A percentile compares a stretch with the other conserved stretches of the same genome.
Conservation (phyloP, 2,113 vertebrate genomes). For the Amphilophus citrinellus region DNA sequence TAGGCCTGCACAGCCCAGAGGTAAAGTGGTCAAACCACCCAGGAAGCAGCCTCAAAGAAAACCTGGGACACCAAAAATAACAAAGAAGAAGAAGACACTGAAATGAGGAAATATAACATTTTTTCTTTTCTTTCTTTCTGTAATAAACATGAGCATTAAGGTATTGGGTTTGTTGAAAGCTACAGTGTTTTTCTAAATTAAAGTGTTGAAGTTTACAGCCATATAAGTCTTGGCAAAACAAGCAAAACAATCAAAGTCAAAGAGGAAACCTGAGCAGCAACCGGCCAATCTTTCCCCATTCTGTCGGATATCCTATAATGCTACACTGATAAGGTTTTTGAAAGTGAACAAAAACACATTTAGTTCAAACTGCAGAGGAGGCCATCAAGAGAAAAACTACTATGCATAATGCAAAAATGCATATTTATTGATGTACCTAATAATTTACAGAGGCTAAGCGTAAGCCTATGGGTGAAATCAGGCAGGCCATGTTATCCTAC, state of each 20-base stretch:
- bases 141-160: background rate
- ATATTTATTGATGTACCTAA: background rate
- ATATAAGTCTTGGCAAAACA: background rate
- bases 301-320: background rate
- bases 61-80: slow-evolving; percentile 6
- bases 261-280: background rate
- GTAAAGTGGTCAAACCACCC: slow-evolving; percentile 31
- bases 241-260: background rate
- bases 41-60: slow-evolving; percentile 44
- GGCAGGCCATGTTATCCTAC: background rate
- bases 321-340: background rate
- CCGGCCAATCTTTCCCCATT: background rate
- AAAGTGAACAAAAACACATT: background rate
- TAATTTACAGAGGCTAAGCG: background rate
- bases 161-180: background rate
- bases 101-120: background rate
- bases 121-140: background rate
- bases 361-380: too few relatives aligned
- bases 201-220: background rate
- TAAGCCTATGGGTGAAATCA: background rate
- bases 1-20: slow-evolving; percentile 37
- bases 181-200: background rate
- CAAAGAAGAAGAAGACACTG: slow-evolving; percentile 56
- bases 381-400: background rate
- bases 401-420: background rate